Percentiles rank a stretch among this genome's conserved stretches.
These are phyloP conservation scores for Daubentonia madagascariensis DNA, from an alignment of 2,113 vertebrate genomes.

Conservation along the genomic window DNA sequence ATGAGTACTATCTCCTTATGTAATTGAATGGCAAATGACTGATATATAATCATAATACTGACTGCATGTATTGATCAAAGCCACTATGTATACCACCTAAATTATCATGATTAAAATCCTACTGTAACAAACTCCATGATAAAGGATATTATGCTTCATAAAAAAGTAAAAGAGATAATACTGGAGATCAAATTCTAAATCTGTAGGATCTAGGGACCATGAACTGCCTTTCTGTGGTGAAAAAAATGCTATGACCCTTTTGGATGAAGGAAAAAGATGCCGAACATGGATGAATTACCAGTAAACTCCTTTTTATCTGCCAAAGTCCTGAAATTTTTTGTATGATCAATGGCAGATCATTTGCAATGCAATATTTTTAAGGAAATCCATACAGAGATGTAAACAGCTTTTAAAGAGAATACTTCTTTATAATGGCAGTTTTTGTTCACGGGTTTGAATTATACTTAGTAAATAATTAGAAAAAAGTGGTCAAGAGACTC, in stretches of 20 bases:
- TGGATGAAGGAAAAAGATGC: background rate
- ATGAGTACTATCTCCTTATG: background rate
- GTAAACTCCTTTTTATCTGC: background rate
- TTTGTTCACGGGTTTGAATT: background rate
- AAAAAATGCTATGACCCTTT: background rate
- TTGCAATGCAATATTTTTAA: background rate
- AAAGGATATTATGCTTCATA: background rate
- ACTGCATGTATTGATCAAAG: background rate
- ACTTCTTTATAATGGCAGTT: background rate
- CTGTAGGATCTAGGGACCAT: background rate
- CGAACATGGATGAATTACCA: background rate
- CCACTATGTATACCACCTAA: background rate
- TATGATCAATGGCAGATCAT: background rate
- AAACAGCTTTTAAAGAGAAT: constrained; percentile 22
- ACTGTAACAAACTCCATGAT: background rate
- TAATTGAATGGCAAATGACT: background rate
- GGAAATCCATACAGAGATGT: background rate
- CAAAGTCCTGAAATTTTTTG: background rate
- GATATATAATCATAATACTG: background rate
- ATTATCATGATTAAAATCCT: background rate
- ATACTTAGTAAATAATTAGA: background rate
- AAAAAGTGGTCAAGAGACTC: background rate
- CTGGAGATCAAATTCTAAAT: background rate
- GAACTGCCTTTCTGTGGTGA: background rate
- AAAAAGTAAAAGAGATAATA: background rate